phyloP scores from a whole-genome alignment of 1,140 invertebrate genomes.

The Bathynomus jamesi region DNA sequence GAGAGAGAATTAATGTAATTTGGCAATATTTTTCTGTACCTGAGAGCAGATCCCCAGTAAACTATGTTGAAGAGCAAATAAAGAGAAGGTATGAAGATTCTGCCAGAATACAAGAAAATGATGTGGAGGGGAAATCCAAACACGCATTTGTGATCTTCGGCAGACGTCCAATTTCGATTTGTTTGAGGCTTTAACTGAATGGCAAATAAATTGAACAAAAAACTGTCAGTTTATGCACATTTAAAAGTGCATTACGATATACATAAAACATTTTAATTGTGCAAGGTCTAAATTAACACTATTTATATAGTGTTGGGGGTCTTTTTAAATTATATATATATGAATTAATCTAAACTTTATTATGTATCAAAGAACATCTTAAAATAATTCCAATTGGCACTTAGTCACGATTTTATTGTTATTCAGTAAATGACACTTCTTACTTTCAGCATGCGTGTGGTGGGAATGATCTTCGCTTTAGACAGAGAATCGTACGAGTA shows the following conservation, averaged over 20 bases:
- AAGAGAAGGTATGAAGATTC: slow-evolving; percentile 15
- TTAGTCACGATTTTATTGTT: no score
- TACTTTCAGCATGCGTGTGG: slow-evolving; percentile 10
- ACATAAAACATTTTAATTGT: not conserved
- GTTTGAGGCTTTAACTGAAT: not conserved
- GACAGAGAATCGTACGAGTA: slow-evolving; percentile 18
- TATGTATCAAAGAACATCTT: not conserved
- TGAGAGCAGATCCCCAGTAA: slow-evolving; percentile 30
- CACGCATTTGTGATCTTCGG: not conserved
- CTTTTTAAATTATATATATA: not conserved
- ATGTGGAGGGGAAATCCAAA: slow-evolving; percentile 3
- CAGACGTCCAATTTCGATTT: not conserved
- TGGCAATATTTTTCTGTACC: no score
- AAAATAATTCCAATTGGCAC: not conserved
- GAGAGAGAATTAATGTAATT: no score
- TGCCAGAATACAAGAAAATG: slow-evolving; percentile 20
- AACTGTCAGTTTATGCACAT: not conserved
- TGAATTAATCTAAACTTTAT: not conserved
- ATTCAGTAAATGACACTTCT: no score
- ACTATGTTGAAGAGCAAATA: slow-evolving; percentile 25
- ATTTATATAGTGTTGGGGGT: not conserved
- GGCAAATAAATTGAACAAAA: not conserved
- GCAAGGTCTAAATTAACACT: not conserved
- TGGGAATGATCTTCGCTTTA: not conserved
- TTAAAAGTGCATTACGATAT: not conserved